Evolutionary conservation across 2,888 invertebrate species (phyloP), one percentile per base, ranked within the genome.

Genomic region (Hecatera dysodea): DNA sequence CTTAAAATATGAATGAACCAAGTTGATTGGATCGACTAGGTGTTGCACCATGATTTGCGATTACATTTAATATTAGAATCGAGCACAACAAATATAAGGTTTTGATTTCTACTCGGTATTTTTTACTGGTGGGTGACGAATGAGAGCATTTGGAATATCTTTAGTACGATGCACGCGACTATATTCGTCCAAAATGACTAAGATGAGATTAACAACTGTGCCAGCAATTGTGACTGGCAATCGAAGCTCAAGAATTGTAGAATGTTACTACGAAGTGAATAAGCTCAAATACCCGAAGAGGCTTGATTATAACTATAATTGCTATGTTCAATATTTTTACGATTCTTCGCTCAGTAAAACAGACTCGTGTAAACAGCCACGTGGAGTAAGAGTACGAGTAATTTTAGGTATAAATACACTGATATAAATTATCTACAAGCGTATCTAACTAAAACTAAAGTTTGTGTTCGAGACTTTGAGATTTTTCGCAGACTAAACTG

Each of bases 141-240:
- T 80, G 72, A 65, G 69, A 86, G 46, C 79, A 85, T 78, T 83
- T 78, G 75, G 82, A 82, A 78, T 88, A 86, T 81, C 78, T 86
- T 70, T 73, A 80, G 76, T 79, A 74, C 50, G 71, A 57, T 69
- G 73, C 70, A 71, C 48, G 70, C 50, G 74, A 71, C 63, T 80
- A 62, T 70, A 75, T 78, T 80, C 66, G 71, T 61, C 61, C 67
- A 72, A 81, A 75, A 81, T 82, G 78, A 81, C 67, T 82, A 82
- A 82, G 62, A 62, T 67, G 50, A 73, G 55, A 74, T 80, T 81
- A 44, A 44, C 19, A 72, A 80, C 82, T 77, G 71, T 76, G 75
- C 62, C 62, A 79, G 64, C 57, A 53, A 62, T 63, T 72, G 73
- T 77, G 69, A 81, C 69, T 67, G 65, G 71, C 65, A 67, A 84